Conservation (phyloP, 2,113 vertebrate species). For the Carassius auratus region DNA sequence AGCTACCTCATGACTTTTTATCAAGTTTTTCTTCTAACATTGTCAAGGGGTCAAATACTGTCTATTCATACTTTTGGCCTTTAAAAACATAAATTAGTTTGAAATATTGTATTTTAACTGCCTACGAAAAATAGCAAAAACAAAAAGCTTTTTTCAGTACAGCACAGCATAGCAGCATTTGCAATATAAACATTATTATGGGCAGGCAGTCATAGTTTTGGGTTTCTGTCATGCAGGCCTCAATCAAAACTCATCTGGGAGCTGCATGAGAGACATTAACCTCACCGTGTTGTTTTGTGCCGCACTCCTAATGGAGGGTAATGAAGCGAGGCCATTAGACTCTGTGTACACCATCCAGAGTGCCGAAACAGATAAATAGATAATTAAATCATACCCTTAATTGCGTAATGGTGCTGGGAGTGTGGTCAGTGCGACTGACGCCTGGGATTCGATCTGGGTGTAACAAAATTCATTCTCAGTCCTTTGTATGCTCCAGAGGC, state of each 20-base stretch:
- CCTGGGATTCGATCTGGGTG: conserved; percentile 48
- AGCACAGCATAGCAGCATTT: conserved; percentile 2
- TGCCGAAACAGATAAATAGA: conserved; percentile 63
- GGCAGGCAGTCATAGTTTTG: not conserved
- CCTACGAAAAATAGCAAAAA: not conserved
- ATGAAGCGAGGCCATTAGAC: conserved; percentile 60
- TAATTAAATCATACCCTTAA: conserved; percentile 63
- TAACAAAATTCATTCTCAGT: conserved; percentile 19
- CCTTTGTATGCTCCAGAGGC: not conserved
- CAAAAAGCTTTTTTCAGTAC: not conserved
- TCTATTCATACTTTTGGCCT: not conserved
- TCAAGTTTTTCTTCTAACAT: not conserved
- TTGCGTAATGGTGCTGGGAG: conserved; percentile 51
- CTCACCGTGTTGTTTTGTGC: conserved; percentile 59
- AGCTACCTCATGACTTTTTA: not conserved
- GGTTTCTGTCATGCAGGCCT: conserved; percentile 41
- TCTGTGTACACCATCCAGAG: conserved; percentile 53
- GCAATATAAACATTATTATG: conserved; percentile 25
- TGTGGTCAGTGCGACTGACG: conserved; percentile 43
- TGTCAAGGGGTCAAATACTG: not conserved
- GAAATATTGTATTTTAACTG: not conserved
- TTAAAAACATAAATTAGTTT: not conserved
- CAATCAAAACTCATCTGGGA: conserved; percentile 56
- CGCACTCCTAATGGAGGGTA: conserved; percentile 62
- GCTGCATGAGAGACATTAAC: conserved; percentile 59